These are phyloP conservation scores for Otis tarda DNA, from an alignment of 2,113 vertebrate genomes.

Conservation along the genomic window DNA sequence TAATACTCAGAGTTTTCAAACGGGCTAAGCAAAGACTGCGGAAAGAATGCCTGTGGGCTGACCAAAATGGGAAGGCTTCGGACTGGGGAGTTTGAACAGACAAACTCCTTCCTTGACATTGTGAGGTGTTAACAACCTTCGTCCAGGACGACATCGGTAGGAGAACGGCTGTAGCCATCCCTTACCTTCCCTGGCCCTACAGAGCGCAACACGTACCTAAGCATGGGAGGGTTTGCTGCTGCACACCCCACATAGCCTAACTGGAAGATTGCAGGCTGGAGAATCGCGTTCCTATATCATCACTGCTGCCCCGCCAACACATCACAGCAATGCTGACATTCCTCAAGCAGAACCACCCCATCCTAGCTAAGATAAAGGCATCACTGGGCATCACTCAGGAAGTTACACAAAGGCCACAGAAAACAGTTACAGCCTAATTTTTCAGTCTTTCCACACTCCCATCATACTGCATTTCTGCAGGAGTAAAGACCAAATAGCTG, in stretches of 20 bases:
- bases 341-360: background rate
- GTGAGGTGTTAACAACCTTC: background rate
- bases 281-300: background rate
- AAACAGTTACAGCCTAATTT: background rate
- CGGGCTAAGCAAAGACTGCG: background rate
- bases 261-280: background rate
- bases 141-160: background rate
- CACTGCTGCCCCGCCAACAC: background rate
- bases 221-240: background rate
- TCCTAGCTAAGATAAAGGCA: background rate
- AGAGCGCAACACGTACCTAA: background rate
- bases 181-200: background rate
- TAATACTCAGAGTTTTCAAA: background rate
- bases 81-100: background rate
- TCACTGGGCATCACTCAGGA: background rate
- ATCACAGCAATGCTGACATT: background rate
- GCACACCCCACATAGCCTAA: background rate
- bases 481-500: background rate
- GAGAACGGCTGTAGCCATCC: background rate
- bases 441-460: background rate
- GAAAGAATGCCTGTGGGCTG: background rate
- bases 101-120: background rate
- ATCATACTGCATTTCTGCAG: background rate
- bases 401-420: background rate
- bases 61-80: background rate